A percentile compares a stretch with the other conserved stretches of the same genome.
phyloP scores from a whole-genome alignment of 2,888 invertebrate species.

The Drosophila fulvimacula region DNA sequence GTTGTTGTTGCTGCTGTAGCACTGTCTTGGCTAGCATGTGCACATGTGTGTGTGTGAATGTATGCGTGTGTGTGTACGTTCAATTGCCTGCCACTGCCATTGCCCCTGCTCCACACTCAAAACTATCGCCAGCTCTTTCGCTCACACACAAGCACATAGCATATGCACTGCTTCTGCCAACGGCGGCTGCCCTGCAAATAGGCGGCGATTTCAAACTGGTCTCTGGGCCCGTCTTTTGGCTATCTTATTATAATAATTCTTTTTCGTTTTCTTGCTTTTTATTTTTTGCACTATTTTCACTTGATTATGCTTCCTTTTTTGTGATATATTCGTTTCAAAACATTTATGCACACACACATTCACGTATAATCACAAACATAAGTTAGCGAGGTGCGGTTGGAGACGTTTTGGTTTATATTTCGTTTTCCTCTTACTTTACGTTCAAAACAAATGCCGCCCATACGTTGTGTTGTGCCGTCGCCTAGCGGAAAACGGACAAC shows the following conservation, averaged over 20 bases:
- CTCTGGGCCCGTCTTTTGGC: slow-evolving; percentile 68
- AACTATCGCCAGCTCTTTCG: slow-evolving; percentile 63
- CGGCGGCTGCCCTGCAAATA: slow-evolving; percentile 70
- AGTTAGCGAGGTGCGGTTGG: slow-evolving; percentile 71
- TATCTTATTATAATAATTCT: slow-evolving; percentile 70
- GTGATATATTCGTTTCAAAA: slow-evolving; percentile 36
- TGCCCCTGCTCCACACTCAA: slow-evolving; percentile 56
- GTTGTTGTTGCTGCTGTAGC: slow-evolving; percentile 51
- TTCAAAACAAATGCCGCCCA: slow-evolving; percentile 78
- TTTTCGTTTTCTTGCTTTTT: slow-evolving; percentile 21
- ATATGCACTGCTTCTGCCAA: slow-evolving; percentile 55
- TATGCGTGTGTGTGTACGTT: slow-evolving; percentile 49
- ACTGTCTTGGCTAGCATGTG: slow-evolving; percentile 61
- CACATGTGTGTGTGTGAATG: slow-evolving; percentile 48
- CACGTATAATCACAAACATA: slow-evolving; percentile 44
- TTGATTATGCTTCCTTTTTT: slow-evolving; percentile 53
- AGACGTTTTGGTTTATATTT: slow-evolving; percentile 61
- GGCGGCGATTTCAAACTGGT: slow-evolving; percentile 76
- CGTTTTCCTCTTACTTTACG: slow-evolving; percentile 66
- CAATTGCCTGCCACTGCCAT: slow-evolving; percentile 61
- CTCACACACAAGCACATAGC: slow-evolving; percentile 39
- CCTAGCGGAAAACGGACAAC: slow-evolving; percentile 59
- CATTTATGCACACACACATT: slow-evolving; percentile 36
- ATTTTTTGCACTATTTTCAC: slow-evolving; percentile 72
- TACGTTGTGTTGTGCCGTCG: slow-evolving; percentile 49